These are phyloP conservation scores for Akabosia matsudoensis DNA, from an alignment of 1,140 invertebrate species.

Conservation along the genomic window DNA sequence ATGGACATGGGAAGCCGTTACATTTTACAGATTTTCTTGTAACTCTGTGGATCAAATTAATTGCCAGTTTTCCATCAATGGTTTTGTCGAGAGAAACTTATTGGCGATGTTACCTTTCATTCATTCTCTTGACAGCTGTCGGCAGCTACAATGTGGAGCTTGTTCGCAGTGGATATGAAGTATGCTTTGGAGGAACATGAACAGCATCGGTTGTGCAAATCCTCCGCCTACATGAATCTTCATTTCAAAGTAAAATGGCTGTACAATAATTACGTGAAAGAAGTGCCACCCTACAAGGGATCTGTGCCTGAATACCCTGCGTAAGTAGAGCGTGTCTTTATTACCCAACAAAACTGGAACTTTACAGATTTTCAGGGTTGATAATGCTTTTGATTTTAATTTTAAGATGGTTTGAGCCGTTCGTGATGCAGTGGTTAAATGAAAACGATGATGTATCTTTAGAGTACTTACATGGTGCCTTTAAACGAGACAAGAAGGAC, in stretches of 20 bases:
- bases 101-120: slow-evolving; percentile 27
- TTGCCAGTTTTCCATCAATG: slow-evolving; percentile 6
- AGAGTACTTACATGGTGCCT: slow-evolving; percentile 97
- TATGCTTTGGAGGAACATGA: slow-evolving; percentile 98
- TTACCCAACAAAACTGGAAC: no score
- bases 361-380: no score
- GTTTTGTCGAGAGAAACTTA: not conserved
- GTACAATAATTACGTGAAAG: slow-evolving; percentile 97
- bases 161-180: slow-evolving; percentile 97
- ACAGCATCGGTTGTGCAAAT: slow-evolving; percentile 90
- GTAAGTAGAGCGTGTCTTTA: slow-evolving; percentile 57
- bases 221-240: slow-evolving; percentile 98
- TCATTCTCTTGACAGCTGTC: slow-evolving; percentile 68
- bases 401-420: slow-evolving; percentile 93
- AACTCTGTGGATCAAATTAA: not conserved
- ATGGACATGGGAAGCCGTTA: not conserved
- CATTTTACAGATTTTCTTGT: slow-evolving; percentile 1
- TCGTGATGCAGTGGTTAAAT: slow-evolving; percentile 99
- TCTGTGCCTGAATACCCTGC: slow-evolving; percentile 92
- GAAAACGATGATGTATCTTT: slow-evolving; percentile 99
- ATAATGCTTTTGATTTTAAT: slow-evolving; percentile 10
- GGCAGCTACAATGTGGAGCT: slow-evolving; percentile 93
- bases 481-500: slow-evolving; percentile 97
- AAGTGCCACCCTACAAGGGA: slow-evolving; percentile 93
- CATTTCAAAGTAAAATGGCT: slow-evolving; percentile 99